A percentile compares a stretch with the other conserved stretches of the same genome.
phyloP scores from a whole-genome alignment of 1,140 invertebrate genomes.

The Lasioglossum baleicum region DNA sequence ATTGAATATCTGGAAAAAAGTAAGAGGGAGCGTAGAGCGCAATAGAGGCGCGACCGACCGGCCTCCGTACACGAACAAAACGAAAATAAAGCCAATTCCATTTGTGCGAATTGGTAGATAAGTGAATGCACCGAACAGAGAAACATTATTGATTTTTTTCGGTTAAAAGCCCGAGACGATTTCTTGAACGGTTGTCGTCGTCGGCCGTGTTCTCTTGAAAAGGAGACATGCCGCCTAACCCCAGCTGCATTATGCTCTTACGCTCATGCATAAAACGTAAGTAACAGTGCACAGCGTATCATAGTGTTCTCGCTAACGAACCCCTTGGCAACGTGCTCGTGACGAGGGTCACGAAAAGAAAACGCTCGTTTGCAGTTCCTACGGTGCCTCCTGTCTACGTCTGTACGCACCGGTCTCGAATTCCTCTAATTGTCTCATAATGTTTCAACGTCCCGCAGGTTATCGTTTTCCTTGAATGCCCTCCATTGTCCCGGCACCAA shows the following conservation, averaged over 20 bases:
- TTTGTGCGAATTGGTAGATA: not conserved
- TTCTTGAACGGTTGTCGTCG: not conserved
- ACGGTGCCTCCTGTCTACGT: conserved; percentile 33
- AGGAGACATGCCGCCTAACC: conserved; percentile 22
- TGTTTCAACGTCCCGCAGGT: not conserved
- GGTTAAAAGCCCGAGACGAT: conserved; percentile 1
- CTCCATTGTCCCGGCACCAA: not conserved
- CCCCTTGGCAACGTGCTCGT: conserved; percentile 50
- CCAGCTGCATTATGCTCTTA: conserved; percentile 19
- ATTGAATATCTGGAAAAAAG: not conserved
- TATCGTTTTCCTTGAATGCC: not conserved
- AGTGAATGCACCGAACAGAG: not conserved
- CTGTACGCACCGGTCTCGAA: conserved; percentile 8
- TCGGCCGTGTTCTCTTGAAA: not conserved
- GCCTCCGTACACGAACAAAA: not conserved
- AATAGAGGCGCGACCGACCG: not conserved
- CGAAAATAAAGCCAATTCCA: not conserved
- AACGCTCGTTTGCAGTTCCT: conserved; percentile 47
- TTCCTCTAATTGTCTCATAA: conserved; percentile 21
- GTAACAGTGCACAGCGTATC: conserved; percentile 26
- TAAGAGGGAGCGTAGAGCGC: not conserved
- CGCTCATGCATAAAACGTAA: conserved; percentile 39
- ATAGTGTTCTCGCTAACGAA: conserved; percentile 49
- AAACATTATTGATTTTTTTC: not conserved
- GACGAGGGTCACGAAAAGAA: conserved; percentile 47